Conservation (phyloP, 2,113 vertebrate genomes). For the Cephalophus harveyi region DNA sequence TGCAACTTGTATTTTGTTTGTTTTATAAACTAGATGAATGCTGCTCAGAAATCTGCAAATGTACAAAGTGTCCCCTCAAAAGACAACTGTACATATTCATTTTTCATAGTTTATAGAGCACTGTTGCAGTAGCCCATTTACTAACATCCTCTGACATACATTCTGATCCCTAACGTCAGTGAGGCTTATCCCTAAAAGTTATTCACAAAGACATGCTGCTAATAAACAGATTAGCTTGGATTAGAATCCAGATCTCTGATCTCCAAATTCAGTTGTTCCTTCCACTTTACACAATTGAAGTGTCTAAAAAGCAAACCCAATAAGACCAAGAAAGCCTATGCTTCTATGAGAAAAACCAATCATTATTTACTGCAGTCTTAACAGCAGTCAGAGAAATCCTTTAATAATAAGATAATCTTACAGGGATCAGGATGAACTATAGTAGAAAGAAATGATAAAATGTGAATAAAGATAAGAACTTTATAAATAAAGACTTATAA, state of each 20-base stretch:
- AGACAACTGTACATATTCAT: not conserved
- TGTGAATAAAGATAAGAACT: not conserved
- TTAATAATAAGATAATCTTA: not conserved
- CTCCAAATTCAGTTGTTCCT: not conserved
- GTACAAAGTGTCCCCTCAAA: not conserved
- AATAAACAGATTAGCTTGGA: not conserved
- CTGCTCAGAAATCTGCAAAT: conserved; percentile 18
- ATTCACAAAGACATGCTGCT: conserved; percentile 8
- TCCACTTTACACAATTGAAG: not conserved
- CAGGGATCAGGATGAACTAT: not conserved
- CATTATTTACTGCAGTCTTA: conserved; percentile 9
- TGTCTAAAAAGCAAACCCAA: not conserved
- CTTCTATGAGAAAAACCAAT: conserved; percentile 21
- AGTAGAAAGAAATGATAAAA: not conserved
- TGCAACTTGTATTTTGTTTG: not conserved
- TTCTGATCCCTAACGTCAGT: not conserved
- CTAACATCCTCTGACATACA: not conserved
- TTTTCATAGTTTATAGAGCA: conserved; percentile 5
- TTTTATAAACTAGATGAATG: conserved; percentile 40
- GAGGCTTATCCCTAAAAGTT: not conserved
- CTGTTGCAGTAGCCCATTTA: conserved; percentile 12
- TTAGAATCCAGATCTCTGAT: not conserved
- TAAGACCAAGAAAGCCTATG: not conserved
- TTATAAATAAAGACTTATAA: not conserved
- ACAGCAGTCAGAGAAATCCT: not conserved